Conservation (phyloP, 2,113 vertebrate genomes). For the Barbus barbus region DNA sequence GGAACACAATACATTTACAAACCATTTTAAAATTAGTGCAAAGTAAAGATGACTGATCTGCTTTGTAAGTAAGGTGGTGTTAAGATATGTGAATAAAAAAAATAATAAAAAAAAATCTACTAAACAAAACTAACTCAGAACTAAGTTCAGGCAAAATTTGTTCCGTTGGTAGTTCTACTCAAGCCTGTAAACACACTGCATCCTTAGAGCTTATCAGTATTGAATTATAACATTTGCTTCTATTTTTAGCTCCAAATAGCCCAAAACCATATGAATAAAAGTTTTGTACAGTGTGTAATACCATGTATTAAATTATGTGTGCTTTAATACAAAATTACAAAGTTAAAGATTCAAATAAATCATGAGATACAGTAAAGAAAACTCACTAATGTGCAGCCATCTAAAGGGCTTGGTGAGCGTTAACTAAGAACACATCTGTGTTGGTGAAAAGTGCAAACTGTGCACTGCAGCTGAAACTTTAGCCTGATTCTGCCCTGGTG, state of each 20-base stretch:
- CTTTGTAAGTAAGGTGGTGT: neutral
- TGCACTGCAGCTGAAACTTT: conserved; percentile 37
- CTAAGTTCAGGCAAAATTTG: neutral
- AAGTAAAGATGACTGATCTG: neutral
- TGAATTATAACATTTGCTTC: neutral
- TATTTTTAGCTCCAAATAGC: neutral
- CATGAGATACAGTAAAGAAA: no score
- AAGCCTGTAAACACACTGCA: no score
- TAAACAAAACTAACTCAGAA: neutral
- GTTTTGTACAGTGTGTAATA: neutral
- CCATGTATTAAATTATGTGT: neutral
- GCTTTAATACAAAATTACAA: neutral
- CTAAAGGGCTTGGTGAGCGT: neutral
- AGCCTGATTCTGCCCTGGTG: conserved; percentile 21
- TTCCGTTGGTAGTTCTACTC: no score
- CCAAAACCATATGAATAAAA: neutral
- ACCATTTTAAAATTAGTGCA: no score
- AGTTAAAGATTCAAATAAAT: neutral
- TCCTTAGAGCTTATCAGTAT: neutral
- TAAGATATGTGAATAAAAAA: neutral
- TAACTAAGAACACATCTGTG: neutral
- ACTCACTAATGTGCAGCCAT: no score
- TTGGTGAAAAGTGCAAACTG: conserved; percentile 37
- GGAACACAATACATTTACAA: no score
- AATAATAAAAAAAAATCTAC: neutral